Base-by-base conservation (phyloP, 2,113 vertebrate genomes). In the Dasypus novemcinctus region DNA sequence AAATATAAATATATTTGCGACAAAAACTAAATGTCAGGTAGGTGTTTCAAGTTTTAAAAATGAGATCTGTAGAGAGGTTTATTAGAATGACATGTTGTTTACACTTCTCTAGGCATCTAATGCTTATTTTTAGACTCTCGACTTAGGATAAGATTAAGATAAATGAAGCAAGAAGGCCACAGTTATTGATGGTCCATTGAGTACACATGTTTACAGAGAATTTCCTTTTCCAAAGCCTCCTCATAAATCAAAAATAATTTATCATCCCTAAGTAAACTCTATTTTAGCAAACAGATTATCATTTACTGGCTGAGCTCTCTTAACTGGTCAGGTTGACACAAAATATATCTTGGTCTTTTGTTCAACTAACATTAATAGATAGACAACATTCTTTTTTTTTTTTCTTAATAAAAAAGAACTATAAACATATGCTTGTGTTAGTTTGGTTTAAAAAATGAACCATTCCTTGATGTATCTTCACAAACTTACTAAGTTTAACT, bases 181-280 rank as follows among this genome's bases (percentile, higher is more conserved):
- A 38, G 92, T 96, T 97, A 97, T 87, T 94, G 92, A 95, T 95
- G 96, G 80, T 38, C 90, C 76, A 92, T n/a, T 92, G 94, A 92
- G 46, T 78, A 31, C 36, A 87, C 41, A 43, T 79, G 74, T 81
- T 96, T 97, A 92, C 72, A 95, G 66, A 96, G 79, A 94, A 91
- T 96, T 95, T 87, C 41, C 79, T 78, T 93, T 94, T 91, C 71
- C 54, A 76, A 71, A 94, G 64, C 6, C 27, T 41, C 57, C 91
- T 96, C 59, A 71, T 72, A 90, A 96, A 95, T 96, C 89, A 96
- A 72, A 92, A 96, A 59, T 5, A 23, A 91, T 92, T 95, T 93
- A 87, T 92, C 64, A 93, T 84, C 80, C 27, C 83, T 90, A 96
- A 71, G 80, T 94, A 94, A 95, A 92, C 38, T 91, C 96, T 91